Percentiles rank a stretch among this genome's conserved stretches.
phyloP scores from a whole-genome alignment of 2,888 invertebrate genomes.

The Drosophila tanythrix region DNA sequence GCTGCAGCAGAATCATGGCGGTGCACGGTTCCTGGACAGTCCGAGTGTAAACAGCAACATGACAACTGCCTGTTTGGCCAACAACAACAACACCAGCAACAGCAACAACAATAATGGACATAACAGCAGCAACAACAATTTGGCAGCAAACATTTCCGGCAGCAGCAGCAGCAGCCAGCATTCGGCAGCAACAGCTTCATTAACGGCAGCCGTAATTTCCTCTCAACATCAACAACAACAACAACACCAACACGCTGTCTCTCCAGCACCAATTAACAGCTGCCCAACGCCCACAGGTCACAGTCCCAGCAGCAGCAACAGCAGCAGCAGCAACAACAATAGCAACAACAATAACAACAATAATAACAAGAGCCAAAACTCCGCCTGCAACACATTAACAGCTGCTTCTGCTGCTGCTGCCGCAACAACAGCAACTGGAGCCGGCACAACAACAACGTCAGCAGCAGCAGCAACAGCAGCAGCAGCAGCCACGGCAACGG shows the following conservation, averaged over 20 bases:
- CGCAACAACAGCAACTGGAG: constrained; percentile 55
- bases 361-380: constrained; percentile 60
- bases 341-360: constrained; percentile 42
- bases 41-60: constrained; percentile 64
- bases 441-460: constrained; percentile 46
- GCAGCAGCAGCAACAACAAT: constrained; percentile 44
- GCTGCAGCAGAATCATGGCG: constrained; percentile 81
- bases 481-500: constrained; percentile 43
- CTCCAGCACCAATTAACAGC: constrained; percentile 73
- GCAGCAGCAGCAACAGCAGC: constrained; percentile 44
- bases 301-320: constrained; percentile 56
- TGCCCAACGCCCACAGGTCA: constrained; percentile 76
- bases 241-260: constrained; percentile 62
- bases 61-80: constrained; percentile 56
- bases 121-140: constrained; percentile 56
- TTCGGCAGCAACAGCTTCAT: constrained; percentile 73
- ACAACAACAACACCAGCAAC: constrained; percentile 46
- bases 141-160: constrained; percentile 65
- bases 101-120: constrained; percentile 49
- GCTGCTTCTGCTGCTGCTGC: constrained; percentile 61
- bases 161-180: constrained; percentile 54
- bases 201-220: constrained; percentile 73
- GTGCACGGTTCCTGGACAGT: constrained; percentile 83
- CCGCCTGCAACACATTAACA: constrained; percentile 75
- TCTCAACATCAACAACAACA: constrained; percentile 56